Evolutionary conservation across 2,888 invertebrate species (phyloP), one percentile per base, ranked within the genome.

Genomic region (Drosophila barbarae): DNA sequence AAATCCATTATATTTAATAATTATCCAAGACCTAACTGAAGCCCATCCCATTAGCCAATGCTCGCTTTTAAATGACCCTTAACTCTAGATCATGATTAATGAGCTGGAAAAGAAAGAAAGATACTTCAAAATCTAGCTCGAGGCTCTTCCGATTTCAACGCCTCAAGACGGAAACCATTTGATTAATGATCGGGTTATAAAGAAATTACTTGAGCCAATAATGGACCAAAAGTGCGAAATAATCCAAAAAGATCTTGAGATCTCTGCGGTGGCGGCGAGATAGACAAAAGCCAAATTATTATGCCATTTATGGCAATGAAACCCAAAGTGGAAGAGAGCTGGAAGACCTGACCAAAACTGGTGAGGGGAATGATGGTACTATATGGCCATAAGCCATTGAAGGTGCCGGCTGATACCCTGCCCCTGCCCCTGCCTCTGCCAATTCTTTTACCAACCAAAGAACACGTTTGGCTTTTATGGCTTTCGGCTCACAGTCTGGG

Each of bases 381-480:
- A 18, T 30, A 55, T 44, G 52, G 28, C 34, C 34, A 50, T 28
- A 39, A 36, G 55, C 47, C 41, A 69, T 59, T 50, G 56, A 64
- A 58, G 49, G 57, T 64, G 53, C 52, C 42, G 38, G 28, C 18
- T 18, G 5, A n/a, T 9, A 10, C 54, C 7, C 42, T 10, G 23
- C 23, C 23, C 23, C 23, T 38, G 36, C 21, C 42, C 30, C 35
- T 52, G 13, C 18, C 35, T 21, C 35, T 26, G 23, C 30, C 35
- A 18, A 1, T 26, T 30, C 30, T 30, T 13, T 34, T 7, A 15
- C 34, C 36, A 21, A n/a, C 39, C 51, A 38, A 35, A 66, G 46
- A 68, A 67, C 67, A 57, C 41, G 65, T 71, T 81, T 68, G 64
- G 82, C 76, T 74, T 82, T 76, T 76, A 76, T 68, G 58, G 72